These are phyloP conservation scores for Oryzias javanicus DNA, from an alignment of 2,113 vertebrate genomes.

Conservation along the genomic window DNA sequence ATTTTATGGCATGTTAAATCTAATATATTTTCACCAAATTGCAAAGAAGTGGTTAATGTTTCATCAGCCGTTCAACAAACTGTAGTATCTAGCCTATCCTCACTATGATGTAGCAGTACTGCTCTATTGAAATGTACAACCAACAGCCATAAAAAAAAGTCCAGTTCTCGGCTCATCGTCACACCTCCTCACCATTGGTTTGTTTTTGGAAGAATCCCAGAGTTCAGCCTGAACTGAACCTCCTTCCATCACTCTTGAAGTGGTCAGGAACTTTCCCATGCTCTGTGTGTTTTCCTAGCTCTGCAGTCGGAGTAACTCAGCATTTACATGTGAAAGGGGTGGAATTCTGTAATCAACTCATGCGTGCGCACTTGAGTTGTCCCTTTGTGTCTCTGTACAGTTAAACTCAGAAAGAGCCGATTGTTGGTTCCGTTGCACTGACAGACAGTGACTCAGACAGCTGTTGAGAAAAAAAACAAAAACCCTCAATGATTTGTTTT, in stretches of 20 bases:
- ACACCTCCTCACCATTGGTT: not conserved
- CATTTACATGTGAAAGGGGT: constrained; percentile 69
- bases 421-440: constrained; percentile 40
- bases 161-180: no score
- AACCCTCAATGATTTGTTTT: constrained; percentile 24
- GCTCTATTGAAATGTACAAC: no score
- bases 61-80: no score
- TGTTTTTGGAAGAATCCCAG: constrained; percentile 17
- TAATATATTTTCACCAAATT: no score
- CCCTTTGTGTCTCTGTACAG: constrained; percentile 65
- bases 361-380: constrained; percentile 44
- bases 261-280: constrained; percentile 68
- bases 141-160: no score
- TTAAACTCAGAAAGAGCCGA: constrained; percentile 36
- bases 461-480: constrained; percentile 33
- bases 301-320: constrained; percentile 54
- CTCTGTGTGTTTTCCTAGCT: constrained; percentile 54
- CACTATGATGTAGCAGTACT: no score
- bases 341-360: constrained; percentile 64
- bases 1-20: no score
- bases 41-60: no score
- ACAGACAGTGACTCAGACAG: constrained; percentile 49
- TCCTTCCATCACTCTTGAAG: constrained; percentile 33
- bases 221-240: constrained; percentile 3
- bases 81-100: no score